Conservation (phyloP, 2,113 vertebrate species). For the Sceloporus undulatus region DNA sequence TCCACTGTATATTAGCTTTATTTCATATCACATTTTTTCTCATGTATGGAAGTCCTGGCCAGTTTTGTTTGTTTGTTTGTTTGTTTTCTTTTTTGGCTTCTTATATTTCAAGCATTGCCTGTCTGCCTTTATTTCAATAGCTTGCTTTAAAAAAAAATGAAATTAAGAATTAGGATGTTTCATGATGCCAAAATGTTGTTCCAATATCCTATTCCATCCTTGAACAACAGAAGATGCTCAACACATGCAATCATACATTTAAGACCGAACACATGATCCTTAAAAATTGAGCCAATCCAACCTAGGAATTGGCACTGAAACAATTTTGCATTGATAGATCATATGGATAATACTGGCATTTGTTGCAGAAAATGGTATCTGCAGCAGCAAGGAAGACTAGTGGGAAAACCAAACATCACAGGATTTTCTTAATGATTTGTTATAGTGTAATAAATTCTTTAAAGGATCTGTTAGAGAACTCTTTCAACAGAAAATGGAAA, state of each 20-base stretch:
- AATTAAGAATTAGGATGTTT: not conserved
- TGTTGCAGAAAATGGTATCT: not conserved
- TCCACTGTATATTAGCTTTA: not conserved
- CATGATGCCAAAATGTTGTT: not conserved
- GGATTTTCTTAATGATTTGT: not conserved
- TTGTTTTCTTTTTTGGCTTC: not conserved
- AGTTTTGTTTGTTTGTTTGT: too few relatives aligned
- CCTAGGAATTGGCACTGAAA: not conserved
- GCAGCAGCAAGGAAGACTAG: not conserved
- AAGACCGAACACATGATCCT: not conserved
- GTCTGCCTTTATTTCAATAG: not conserved
- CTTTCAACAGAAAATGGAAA: not conserved
- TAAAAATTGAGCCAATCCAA: not conserved
- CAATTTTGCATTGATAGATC: not conserved
- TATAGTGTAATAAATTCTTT: not conserved
- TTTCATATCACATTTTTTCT: not conserved
- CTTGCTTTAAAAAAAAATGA: not conserved
- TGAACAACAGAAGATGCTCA: not conserved
- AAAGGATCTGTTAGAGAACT: not conserved
- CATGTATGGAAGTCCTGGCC: not conserved
- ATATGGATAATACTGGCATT: not conserved
- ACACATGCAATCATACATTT: not conserved
- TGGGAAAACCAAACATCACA: not conserved
- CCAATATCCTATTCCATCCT: not conserved
- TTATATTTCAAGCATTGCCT: not conserved